Base-by-base conservation (phyloP, 2,888 invertebrate species). In the Nephrotoma guestfalica region DNA sequence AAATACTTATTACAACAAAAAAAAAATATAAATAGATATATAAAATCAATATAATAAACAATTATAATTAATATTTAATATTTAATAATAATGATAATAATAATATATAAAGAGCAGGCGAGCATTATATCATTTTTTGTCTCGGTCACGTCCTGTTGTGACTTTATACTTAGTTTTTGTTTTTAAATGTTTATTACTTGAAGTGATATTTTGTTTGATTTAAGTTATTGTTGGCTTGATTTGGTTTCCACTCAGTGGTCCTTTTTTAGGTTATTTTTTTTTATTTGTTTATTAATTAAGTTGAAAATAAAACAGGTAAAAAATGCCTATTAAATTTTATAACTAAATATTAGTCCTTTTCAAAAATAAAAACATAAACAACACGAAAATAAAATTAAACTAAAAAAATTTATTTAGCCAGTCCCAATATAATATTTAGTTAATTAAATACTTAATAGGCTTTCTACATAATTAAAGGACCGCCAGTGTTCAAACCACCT, bases 191-290 rank as follows among this genome's bases (percentile, higher is more conserved):
- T n/a, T 47, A 13, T 85, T 57, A n/a, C 57, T 41, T 83, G 51
- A 86, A 83, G 30, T 83, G 57, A 43, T 86, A 71, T 57, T 87
- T 86, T 87, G 83, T 89, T 88, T 89, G 11, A 85, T 47, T 86
- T 30, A 45, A 87, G 2, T 30, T 30, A 47, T 40, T 47, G 40
- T 86, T 86, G 41, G 47, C 47, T 94, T 94, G 95, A 95, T 95
- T 95, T 95, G 95, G 95, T 95, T 95, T 95, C 94, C 95, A 95
- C 93, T 94, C 93, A 92, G 94, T 85, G 94, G 93, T 93, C 93
- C 92, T 93, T 30, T 30, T 93, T 86, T 47, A 18, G 85, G 30
- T n/a, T 91, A 85, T 85, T 85, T 41, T 85, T 30, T 85, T 85
- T 41, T 42, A 41, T 41, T 41, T 83, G 15, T 83, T 57, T 57